Evolutionary conservation across 2,888 invertebrate species (phyloP), one percentile per base, ranked within the genome.

Genomic region (Brachyptera risi): DNA sequence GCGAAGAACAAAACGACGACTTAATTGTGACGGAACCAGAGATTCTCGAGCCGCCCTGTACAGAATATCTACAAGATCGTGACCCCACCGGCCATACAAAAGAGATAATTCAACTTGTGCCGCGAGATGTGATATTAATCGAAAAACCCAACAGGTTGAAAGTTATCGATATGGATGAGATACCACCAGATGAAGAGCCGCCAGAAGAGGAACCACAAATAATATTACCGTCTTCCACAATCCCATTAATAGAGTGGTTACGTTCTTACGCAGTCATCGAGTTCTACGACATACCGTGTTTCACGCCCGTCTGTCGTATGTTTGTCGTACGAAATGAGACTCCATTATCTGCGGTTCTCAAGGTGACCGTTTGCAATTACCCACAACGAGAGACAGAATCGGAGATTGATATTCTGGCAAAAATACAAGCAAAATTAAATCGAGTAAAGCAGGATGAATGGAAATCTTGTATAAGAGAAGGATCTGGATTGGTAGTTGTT

Each of bases 401-500:
- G 7, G 31, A 31, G 11, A 31, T 31, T 11, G 11, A 31, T 31
- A 11, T 31, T 11, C 11, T 31, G 5, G 7, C 5, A 31, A 31
- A 11, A 31, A 31, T 11, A 31, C 31, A 7, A 11, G 31, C 31
- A 31, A 11, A 31, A 11, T 5, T 31, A 5, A 31, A 31, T 11
- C 57, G 66, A 9, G 13, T 15, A 56, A 21, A n/a, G 7, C n/a
- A n/a, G 7, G n/a, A 24, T n/a, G 11, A 59, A 19, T 59, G 19
- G 26, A 40, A 23, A 38, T 27, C 27, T 59, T 73, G 71, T 69
- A 71, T 31, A 65, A 71, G 42, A 66, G 69, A 17, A 65, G 71
- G 2, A 65, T 1, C 68, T 27, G 77, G 76, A 9, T 69, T 78
- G n/a, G 64, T 72, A 7, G 67, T 78, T 13, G 69, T 71, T 35